Evolutionary conservation across 2,888 invertebrate species (phyloP).

Genomic region (Ommatoiulus sabulosus): DNA sequence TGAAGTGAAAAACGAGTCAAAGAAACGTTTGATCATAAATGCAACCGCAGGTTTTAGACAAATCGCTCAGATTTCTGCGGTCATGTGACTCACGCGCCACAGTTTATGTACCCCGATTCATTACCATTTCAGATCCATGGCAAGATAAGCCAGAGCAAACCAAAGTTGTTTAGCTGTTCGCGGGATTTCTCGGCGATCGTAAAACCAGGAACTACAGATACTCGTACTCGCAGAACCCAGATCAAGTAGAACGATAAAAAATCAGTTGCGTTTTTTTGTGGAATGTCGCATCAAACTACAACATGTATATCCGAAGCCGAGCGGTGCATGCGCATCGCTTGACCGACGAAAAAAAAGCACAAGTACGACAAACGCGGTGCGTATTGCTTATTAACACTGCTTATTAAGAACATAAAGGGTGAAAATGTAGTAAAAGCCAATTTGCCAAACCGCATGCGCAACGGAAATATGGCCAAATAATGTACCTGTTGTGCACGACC

Average conservation of each 20-base stretch:
- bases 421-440: too few relatives aligned
- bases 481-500: too few relatives aligned
- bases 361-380: too few relatives aligned
- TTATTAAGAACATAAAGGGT: too few relatives aligned
- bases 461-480: too few relatives aligned
- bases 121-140: too few relatives aligned
- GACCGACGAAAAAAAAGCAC: neutral
- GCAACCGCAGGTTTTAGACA: neutral
- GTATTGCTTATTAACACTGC: too few relatives aligned
- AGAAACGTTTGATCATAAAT: neutral
- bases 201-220: neutral
- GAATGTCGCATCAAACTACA: neutral
- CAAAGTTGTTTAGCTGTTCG: neutral
- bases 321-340: neutral
- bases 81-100: too few relatives aligned
- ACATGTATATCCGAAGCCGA: too few relatives aligned
- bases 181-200: neutral
- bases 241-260: neutral
- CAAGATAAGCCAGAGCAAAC: neutral
- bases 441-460: too few relatives aligned
- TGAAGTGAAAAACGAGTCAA: too few relatives aligned
- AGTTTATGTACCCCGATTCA: too few relatives aligned
- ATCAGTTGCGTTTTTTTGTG: neutral
- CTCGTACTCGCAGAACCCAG: neutral
- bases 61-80: neutral